Conservation (phyloP, 2,888 invertebrate genomes). For the Frankliniella fusca region DNA sequence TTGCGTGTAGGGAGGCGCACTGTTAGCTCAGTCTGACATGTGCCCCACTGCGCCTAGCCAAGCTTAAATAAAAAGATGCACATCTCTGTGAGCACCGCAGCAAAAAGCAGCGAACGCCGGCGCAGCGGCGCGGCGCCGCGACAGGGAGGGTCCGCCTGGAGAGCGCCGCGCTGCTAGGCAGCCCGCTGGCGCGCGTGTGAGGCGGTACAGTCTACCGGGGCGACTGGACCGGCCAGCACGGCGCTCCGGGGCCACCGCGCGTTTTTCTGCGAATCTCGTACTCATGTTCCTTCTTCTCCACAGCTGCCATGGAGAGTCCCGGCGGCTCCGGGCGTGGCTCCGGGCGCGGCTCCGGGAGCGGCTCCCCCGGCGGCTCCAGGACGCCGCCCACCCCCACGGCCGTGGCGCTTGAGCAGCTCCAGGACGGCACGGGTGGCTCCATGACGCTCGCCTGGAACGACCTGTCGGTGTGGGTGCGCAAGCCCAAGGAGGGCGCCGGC, state of each 20-base stretch:
- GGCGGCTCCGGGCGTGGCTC: not conserved
- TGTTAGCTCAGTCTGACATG: too few species aligned
- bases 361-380: not conserved
- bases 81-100: too few species aligned
- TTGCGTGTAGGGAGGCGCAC: too few species aligned
- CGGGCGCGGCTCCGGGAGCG: not conserved
- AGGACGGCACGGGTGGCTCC: not conserved
- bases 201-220: too few species aligned
- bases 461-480: constrained; percentile 53
- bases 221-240: too few species aligned
- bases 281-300: not conserved
- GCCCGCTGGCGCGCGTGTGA: not conserved
- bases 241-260: too few species aligned
- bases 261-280: too few species aligned
- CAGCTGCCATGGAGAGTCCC: constrained; percentile 3
- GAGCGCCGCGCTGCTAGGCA: not conserved
- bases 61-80: too few species aligned
- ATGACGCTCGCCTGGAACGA: constrained; percentile 55
- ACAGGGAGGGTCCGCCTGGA: not conserved
- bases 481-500: constrained; percentile 48
- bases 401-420: not conserved
- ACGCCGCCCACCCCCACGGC: not conserved
- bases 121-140: not conserved
- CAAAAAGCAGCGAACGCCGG: not conserved
- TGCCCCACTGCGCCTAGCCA: too few species aligned